phyloP scores from a whole-genome alignment of 2,797 vertebrate genomes.

The Enteromius radiatus region DNA sequence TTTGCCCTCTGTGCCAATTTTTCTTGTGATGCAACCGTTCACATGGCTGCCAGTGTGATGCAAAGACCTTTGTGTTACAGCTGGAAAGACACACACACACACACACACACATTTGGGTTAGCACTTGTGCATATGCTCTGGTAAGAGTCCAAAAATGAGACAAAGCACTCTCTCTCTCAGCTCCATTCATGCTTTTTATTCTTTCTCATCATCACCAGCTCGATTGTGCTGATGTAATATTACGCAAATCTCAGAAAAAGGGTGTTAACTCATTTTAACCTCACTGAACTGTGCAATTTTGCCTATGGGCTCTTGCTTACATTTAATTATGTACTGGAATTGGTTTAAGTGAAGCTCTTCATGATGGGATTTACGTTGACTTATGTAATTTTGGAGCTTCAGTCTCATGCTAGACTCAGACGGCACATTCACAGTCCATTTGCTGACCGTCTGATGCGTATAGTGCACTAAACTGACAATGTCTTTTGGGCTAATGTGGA shows the following conservation, averaged over 20 bases:
- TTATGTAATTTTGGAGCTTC: not conserved
- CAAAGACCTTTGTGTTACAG: constrained; percentile 16
- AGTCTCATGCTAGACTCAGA: not conserved
- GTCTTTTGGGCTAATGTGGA: not conserved
- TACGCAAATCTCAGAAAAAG: constrained; percentile 6
- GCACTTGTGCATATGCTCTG: not conserved
- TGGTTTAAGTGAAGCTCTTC: constrained; percentile 21
- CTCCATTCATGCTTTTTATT: constrained; percentile 16
- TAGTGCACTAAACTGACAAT: not conserved
- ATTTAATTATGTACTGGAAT: constrained; percentile 5
- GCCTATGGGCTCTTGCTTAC: not conserved
- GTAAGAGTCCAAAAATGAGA: constrained; percentile 18
- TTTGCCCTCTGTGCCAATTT: constrained; percentile 5
- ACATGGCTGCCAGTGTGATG: not conserved
- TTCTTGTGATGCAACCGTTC: constrained; percentile 20
- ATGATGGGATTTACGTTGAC: constrained; percentile 5
- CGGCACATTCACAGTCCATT: constrained; percentile 1
- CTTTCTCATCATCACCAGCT: constrained; percentile 17
- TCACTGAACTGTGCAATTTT: constrained; percentile 7
- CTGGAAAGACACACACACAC: constrained; percentile 3
- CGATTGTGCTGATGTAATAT: constrained; percentile 25
- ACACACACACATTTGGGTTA: not conserved
- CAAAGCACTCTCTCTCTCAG: not conserved
- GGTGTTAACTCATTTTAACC: not conserved
- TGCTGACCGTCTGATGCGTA: not conserved